Evolutionary conservation across 2,113 vertebrate species (phyloP).

Genomic region (Aptenodytes patagonicus): DNA sequence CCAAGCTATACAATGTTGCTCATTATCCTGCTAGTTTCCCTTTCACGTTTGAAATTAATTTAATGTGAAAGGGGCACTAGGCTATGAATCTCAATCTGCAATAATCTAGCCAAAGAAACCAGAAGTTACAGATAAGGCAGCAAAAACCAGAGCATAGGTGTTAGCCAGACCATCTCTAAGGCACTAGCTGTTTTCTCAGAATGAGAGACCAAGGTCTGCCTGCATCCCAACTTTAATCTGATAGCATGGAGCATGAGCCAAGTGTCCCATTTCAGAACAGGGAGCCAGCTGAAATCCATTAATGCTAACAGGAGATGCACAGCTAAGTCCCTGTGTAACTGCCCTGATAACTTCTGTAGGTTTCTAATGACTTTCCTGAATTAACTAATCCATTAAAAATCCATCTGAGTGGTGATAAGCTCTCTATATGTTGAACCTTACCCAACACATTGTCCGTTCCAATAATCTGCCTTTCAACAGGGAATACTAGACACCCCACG

Average conservation of each 20-base stretch:
- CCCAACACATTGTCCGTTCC: neutral
- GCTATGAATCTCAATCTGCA: neutral
- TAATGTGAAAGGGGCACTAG: neutral
- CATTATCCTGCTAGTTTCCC: neutral
- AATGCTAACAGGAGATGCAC: neutral
- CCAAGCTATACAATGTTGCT: neutral
- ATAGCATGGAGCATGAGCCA: neutral
- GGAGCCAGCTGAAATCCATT: neutral
- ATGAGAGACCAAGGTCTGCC: neutral
- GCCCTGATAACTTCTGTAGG: neutral
- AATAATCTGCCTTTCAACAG: neutral
- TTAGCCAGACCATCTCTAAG: neutral
- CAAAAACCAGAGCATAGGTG: neutral
- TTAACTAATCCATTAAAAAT: conserved; percentile 21
- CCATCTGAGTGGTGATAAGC: neutral
- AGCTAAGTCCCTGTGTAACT: neutral
- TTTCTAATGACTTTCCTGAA: conserved; percentile 6
- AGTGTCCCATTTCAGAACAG: neutral
- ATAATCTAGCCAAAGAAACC: neutral
- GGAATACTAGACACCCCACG: neutral
- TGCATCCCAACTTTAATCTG: neutral
- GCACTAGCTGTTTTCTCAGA: neutral
- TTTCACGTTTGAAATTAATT: neutral
- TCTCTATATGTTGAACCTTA: neutral
- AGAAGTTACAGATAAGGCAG: neutral